phyloP scores from a whole-genome alignment of 2,888 invertebrate genomes.

The Leptopilina myrica region DNA sequence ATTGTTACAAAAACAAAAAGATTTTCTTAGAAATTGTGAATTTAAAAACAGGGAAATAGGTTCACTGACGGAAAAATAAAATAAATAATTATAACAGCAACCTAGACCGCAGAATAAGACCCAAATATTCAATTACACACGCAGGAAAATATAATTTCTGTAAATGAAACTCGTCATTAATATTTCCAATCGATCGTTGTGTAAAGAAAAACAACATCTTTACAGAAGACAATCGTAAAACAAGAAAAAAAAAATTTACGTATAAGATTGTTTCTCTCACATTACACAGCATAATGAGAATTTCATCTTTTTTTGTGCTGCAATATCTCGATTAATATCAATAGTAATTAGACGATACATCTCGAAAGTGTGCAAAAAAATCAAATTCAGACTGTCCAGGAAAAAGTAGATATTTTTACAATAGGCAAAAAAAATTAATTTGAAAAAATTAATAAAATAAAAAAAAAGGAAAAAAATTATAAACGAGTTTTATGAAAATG shows the following conservation, averaged over 20 bases:
- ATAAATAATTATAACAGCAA: slow-evolving; percentile 54
- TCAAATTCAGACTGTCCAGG: background rate
- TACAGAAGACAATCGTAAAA: too few species aligned
- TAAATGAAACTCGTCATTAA: slow-evolving; percentile 10
- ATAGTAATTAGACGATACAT: slow-evolving; percentile 8
- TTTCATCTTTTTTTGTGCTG: slow-evolving; percentile 9
- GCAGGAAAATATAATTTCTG: slow-evolving; percentile 9
- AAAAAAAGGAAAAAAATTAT: slow-evolving; percentile 15
- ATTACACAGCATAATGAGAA: slow-evolving; percentile 3
- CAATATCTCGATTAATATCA: slow-evolving; percentile 35
- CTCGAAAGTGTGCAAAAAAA: slow-evolving; percentile 28
- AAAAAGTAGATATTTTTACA: slow-evolving; percentile 3
- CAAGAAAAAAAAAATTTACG: too few species aligned
- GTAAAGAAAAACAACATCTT: too few species aligned
- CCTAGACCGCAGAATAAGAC: slow-evolving; percentile 44
- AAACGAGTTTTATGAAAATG: slow-evolving; percentile 9
- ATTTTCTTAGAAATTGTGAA: slow-evolving; percentile 17
- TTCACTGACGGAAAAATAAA: slow-evolving; percentile 43
- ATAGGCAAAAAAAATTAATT: background rate
- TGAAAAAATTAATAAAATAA: background rate
- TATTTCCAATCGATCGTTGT: background rate
- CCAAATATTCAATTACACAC: slow-evolving; percentile 9
- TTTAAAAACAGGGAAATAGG: slow-evolving; percentile 15
- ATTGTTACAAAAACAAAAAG: slow-evolving; percentile 26
- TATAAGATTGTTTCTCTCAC: background rate